phyloP scores from a whole-genome alignment of 2,797 vertebrate species.

The Zalophus californianus region DNA sequence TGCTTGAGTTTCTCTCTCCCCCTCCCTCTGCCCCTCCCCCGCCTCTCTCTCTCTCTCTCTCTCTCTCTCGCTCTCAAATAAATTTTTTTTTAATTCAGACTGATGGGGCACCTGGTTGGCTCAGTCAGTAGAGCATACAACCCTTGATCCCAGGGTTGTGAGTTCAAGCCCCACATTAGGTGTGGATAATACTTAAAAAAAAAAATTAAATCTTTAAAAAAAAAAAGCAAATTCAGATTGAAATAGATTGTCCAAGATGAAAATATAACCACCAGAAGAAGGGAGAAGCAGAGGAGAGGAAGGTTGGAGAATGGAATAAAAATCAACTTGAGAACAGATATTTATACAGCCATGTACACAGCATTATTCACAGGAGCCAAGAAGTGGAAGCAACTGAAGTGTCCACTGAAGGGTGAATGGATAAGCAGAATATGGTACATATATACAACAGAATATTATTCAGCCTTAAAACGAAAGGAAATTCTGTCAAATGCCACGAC shows the following conservation, averaged over 20 bases:
- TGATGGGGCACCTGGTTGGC: background rate
- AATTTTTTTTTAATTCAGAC: background rate
- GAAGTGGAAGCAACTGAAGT: background rate
- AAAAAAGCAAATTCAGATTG: background rate
- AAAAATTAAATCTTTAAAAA: background rate
- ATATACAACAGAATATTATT: background rate
- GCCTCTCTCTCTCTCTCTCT: background rate
- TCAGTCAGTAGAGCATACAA: background rate
- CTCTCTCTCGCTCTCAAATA: background rate
- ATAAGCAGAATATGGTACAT: background rate
- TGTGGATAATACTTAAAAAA: background rate
- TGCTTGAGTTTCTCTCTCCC: background rate
- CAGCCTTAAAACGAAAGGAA: background rate
- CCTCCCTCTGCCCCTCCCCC: background rate
- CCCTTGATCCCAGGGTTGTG: background rate
- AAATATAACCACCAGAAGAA: background rate
- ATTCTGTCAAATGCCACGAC: background rate
- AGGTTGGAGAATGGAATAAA: background rate
- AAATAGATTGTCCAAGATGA: background rate
- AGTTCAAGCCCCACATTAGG: background rate
- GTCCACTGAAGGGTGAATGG: background rate
- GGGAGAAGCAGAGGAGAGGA: background rate
- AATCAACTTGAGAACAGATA: background rate
- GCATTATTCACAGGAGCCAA: background rate
- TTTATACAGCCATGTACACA: background rate